Conservation (phyloP, 2,888 invertebrate genomes). For the Piscicola geometra region DNA sequence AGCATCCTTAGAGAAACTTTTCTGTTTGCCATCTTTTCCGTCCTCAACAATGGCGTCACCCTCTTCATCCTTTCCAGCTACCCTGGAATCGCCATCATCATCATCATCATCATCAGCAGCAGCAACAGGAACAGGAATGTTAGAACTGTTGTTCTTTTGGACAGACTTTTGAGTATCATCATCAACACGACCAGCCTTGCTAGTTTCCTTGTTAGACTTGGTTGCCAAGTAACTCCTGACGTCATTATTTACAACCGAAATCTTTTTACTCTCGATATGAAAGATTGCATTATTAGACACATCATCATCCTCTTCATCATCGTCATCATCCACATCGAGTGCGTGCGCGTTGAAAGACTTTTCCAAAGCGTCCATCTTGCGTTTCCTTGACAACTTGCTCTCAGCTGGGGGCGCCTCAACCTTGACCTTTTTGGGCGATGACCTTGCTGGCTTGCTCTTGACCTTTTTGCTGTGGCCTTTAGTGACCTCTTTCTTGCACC, state of each 20-base stretch:
- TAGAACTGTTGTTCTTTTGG: too few relatives aligned
- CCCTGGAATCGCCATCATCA: not conserved
- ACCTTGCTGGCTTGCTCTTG: too few relatives aligned
- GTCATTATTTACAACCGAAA: not conserved
- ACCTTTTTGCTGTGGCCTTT: too few relatives aligned
- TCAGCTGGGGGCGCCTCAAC: not conserved
- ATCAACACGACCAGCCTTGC: not conserved
- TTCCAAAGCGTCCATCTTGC: not conserved
- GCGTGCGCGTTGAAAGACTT: not conserved
- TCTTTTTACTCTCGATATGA: not conserved
- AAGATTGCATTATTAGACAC: not conserved
- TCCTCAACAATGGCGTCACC: not conserved
- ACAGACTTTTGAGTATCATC: too few relatives aligned
- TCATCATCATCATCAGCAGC: not conserved
- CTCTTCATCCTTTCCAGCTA: not conserved
- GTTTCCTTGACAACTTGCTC: conserved; percentile 7
- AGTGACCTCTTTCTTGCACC: too few relatives aligned
- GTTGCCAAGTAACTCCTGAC: not conserved
- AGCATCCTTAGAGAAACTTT: not conserved
- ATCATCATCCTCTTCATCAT: not conserved
- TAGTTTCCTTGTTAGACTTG: not conserved
- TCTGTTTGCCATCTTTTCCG: not conserved
- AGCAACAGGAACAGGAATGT: too few relatives aligned
- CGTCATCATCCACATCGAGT: not conserved
- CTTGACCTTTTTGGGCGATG: too few relatives aligned